These are phyloP conservation scores for Euclidia mi DNA, from an alignment of 2,888 invertebrate genomes.

Conservation along the genomic window DNA sequence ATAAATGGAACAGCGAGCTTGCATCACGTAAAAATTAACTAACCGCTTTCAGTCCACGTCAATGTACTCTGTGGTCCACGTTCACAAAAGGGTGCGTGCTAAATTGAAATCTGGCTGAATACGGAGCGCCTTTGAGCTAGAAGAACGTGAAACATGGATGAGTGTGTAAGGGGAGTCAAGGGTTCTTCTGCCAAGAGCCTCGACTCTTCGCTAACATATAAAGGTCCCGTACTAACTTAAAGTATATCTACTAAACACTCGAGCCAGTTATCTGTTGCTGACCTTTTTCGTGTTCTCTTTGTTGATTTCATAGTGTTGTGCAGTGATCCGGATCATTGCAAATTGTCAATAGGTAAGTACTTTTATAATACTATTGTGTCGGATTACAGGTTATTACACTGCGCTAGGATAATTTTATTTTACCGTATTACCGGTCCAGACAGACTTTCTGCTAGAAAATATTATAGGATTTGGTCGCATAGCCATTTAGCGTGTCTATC, in stretches of 20 bases:
- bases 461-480: too few relatives aligned
- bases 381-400: too few relatives aligned
- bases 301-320: neutral
- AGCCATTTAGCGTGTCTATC: too few relatives aligned
- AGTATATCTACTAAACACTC: conserved; percentile 31
- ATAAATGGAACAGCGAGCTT: too few relatives aligned
- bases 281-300: neutral
- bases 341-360: too few relatives aligned
- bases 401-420: too few relatives aligned
- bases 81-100: conserved; percentile 26
- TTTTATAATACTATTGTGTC: too few relatives aligned
- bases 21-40: conserved; percentile 16
- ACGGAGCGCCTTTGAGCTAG: conserved; percentile 38
- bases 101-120: conserved; percentile 42
- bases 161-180: conserved; percentile 49
- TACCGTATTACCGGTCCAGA: too few relatives aligned
- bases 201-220: conserved; percentile 23
- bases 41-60: conserved; percentile 22
- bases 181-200: conserved; percentile 36
- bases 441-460: too few relatives aligned
- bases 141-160: conserved; percentile 45
- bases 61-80: too few relatives aligned
- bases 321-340: too few relatives aligned
- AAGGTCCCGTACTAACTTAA: conserved; percentile 32
- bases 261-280: conserved; percentile 34